Evolutionary conservation across 2,888 invertebrate species (phyloP).

Genomic region (Bibio marci): DNA sequence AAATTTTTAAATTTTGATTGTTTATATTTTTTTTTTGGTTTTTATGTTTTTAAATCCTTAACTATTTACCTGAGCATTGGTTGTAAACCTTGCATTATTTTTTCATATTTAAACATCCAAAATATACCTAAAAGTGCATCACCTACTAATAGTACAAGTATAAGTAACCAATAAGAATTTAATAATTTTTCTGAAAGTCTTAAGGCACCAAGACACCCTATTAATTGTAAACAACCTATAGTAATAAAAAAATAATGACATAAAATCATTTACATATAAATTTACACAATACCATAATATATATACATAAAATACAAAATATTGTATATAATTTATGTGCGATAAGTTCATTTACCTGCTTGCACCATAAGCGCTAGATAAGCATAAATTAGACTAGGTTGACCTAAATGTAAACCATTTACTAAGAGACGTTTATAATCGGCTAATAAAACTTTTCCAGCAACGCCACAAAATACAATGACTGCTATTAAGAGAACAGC

Average conservation of each 20-base stretch:
- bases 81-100: slow-evolving; percentile 54
- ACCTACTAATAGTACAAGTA: slow-evolving; percentile 62
- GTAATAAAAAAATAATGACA: slow-evolving; percentile 6
- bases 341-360: slow-evolving; percentile 18
- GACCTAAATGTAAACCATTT: slow-evolving; percentile 56
- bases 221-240: slow-evolving; percentile 43
- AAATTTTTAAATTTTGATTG: too few relatives aligned
- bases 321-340: neutral
- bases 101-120: slow-evolving; percentile 68
- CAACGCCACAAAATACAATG: slow-evolving; percentile 61
- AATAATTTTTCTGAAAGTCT: slow-evolving; percentile 64
- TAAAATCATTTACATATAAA: neutral
- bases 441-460: slow-evolving; percentile 47
- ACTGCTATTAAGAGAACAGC: slow-evolving; percentile 70
- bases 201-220: slow-evolving; percentile 68
- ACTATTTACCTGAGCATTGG: slow-evolving; percentile 39
- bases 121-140: slow-evolving; percentile 71
- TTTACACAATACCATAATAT: neutral
- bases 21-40: too few relatives aligned
- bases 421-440: slow-evolving; percentile 56
- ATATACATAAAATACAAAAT: neutral
- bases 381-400: slow-evolving; percentile 70
- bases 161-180: slow-evolving; percentile 67
- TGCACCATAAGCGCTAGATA: slow-evolving; percentile 66
- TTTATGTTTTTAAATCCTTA: too few relatives aligned